Conservation (phyloP, 2,797 vertebrate species). For the Florisuga fusca region DNA sequence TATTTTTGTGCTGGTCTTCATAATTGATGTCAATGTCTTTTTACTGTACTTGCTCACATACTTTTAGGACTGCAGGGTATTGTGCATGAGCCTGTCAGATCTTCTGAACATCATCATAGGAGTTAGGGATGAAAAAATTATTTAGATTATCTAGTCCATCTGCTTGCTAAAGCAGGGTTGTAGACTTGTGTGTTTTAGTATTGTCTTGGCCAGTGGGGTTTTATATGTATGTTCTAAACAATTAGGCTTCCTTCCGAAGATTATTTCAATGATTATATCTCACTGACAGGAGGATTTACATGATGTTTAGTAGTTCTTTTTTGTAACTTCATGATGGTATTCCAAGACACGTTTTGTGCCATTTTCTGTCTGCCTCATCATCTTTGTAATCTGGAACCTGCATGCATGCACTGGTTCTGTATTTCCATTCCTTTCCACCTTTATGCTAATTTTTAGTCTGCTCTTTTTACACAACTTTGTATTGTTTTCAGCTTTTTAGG, state of each 20-base stretch:
- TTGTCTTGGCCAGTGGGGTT: constrained; percentile 40
- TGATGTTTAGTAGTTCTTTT: background rate
- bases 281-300: background rate
- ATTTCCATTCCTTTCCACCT: constrained; percentile 8
- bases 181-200: constrained; percentile 26
- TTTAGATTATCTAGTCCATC: constrained; percentile 49
- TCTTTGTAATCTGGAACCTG: background rate
- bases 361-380: background rate
- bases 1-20: constrained; percentile 80
- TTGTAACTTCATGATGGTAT: constrained; percentile 23
- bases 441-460: background rate
- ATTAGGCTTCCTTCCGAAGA: constrained; percentile 11
- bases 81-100: constrained; percentile 74
- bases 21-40: constrained; percentile 75
- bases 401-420: background rate
- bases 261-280: background rate
- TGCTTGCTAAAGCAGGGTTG: constrained; percentile 27
- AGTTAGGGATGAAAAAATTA: constrained; percentile 43
- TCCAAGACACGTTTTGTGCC: constrained; percentile 17
- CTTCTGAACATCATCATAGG: constrained; percentile 59
- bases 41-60: constrained; percentile 74
- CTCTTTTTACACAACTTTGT: background rate
- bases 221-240: constrained; percentile 11
- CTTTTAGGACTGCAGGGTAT: constrained; percentile 76
- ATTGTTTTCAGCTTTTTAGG: background rate